Base-by-base conservation (phyloP, 1,140 invertebrate genomes). In the Pectinophora gossypiella region DNA sequence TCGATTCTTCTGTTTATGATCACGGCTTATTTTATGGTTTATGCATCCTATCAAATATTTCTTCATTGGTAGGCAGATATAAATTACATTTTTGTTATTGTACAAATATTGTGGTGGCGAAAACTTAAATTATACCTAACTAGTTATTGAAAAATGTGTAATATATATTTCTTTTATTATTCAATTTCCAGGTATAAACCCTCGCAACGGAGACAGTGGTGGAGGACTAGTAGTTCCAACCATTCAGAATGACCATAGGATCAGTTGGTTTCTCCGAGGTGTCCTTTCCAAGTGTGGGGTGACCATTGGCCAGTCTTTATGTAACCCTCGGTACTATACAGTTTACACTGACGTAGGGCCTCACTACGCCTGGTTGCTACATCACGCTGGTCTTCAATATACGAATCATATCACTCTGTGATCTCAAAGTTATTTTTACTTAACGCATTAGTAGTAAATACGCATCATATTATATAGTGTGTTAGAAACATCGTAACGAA, bases 181-280 rank as follows among this genome's bases (percentile, higher is more conserved):
- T 45, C 21, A 66, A 68, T 61, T 32, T 71, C 7, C 44, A 92
- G 91, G 88, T 59, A 89, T 89, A 3, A 90, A 90, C 48, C 90
- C 90, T 1, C 90, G 90, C 27, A 91, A 91, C 60, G 91, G 91
- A 1, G 91, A 92, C 62, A 91, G 90, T 49, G 91, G 91, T 1
- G 91, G 91, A 2, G 91, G 91, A 7, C 78, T 92, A 59, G 81
- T 90, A 0, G 73, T 92, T 19, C 77, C 87, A 0, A 86, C 79
- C 22, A 58, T 72, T 4, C 79, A 85, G 43, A 57, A 62, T 0
- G 79, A 89, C 54, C 66, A 82, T 48, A 68, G 75, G 58, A 68
- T 82, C 12, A 82, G 77, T 20, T 91, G 90, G 90, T 88, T 89
- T 47, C 61, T 92, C 0, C 72, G 91, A 32, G 91, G 91, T 1